Conservation (phyloP, 2,797 vertebrate genomes). For the Spondyliosoma cantharus region DNA sequence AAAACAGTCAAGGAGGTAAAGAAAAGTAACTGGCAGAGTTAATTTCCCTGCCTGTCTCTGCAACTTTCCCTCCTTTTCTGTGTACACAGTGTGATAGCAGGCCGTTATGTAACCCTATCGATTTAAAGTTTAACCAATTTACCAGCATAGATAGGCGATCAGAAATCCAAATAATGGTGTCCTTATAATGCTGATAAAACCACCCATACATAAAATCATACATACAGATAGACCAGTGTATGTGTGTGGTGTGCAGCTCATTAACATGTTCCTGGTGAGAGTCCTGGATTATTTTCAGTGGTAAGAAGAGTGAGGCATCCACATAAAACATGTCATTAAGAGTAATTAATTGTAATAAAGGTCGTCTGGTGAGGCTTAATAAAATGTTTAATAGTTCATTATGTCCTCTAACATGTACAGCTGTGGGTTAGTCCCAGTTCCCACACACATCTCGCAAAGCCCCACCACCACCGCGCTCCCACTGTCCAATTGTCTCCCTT, state of each 20-base stretch:
- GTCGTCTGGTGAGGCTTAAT: neutral
- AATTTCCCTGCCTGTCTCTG: neutral
- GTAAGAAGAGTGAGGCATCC: neutral
- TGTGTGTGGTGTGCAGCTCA: neutral
- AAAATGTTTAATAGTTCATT: neutral
- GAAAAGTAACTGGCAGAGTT: neutral
- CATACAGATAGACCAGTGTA: neutral
- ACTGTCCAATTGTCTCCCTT: slow-evolving; percentile 12
- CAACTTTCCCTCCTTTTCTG: slow-evolving; percentile 8
- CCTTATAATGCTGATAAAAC: slow-evolving; percentile 22
- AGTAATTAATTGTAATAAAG: neutral
- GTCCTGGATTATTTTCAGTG: neutral
- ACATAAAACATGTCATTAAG: accelerated
- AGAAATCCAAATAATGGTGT: slow-evolving; percentile 12
- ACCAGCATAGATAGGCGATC: slow-evolving; percentile 2
- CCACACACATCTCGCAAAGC: slow-evolving; percentile 7
- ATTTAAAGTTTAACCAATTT: slow-evolving; percentile 31
- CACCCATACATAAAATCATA: too few relatives aligned
- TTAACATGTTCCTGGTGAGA: neutral
- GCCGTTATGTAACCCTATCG: neutral
- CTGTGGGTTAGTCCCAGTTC: neutral
- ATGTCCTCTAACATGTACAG: neutral
- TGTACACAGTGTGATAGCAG: neutral
- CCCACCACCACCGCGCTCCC: neutral
- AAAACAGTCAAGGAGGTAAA: neutral